phyloP scores from a whole-genome alignment of 2,888 invertebrate genomes.

The Corbicula japonica region DNA sequence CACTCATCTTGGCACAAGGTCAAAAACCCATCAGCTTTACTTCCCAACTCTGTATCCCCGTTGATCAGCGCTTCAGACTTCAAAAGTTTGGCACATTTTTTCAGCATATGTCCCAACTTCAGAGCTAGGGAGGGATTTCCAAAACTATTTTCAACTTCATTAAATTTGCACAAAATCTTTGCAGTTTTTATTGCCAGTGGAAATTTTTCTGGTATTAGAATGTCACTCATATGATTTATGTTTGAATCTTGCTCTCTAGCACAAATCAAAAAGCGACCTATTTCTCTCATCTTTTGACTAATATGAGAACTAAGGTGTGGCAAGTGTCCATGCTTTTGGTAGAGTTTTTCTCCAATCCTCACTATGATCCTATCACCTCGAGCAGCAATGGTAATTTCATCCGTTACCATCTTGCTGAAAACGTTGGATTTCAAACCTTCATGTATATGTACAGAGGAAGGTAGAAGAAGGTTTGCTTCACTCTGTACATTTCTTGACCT shows the following conservation, averaged over 20 bases:
- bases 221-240: conserved; percentile 24
- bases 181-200: conserved; percentile 35
- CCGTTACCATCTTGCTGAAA: conserved; percentile 7
- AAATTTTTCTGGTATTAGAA: conserved; percentile 26
- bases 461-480: conserved; percentile 35
- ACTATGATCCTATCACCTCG: conserved; percentile 38
- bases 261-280: conserved; percentile 33
- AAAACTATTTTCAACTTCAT: conserved; percentile 25
- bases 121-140: conserved; percentile 43
- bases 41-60: conserved; percentile 13
- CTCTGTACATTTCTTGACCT: too few species aligned
- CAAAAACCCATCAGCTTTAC: conserved; percentile 35
- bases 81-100: conserved; percentile 35
- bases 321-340: conserved; percentile 38
- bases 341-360: conserved; percentile 44
- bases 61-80: conserved; percentile 21
- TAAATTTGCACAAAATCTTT: conserved; percentile 24
- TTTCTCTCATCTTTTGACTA: conserved; percentile 40
- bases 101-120: conserved; percentile 41
- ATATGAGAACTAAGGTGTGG: conserved; percentile 33
- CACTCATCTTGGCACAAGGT: conserved; percentile 40
- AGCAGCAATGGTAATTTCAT: conserved; percentile 14
- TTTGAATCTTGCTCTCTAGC: conserved; percentile 30
- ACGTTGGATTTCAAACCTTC: conserved; percentile 41
- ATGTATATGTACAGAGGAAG: conserved; percentile 15